Evolutionary conservation across 53 echinoderm and acorn worm species (phyloP), one percentile per base, ranked within the genome.

Genomic region (Patiria pectinifera): DNA sequence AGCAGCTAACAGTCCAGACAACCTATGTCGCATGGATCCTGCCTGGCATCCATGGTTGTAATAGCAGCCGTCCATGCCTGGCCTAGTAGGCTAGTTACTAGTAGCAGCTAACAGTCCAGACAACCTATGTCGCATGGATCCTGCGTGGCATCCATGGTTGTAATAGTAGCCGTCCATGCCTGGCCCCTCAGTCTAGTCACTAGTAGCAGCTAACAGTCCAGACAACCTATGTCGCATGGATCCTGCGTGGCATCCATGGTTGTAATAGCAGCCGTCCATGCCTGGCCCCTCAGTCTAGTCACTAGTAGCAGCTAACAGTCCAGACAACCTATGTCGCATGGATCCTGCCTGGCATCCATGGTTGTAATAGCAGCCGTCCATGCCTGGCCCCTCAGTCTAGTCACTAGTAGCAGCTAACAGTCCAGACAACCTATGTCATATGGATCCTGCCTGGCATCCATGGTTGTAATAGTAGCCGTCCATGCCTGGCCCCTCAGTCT

Each of bases 361-460:
- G 99, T 84, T 98, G 35, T 98, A 84, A 91, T 35, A 45, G 44
- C 78, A 24, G 8, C 70, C 16, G 4, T 13, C 14, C 70, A 70
- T 16, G 70, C 14, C 19, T 70, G 70, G 35, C 35, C 35, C 35
- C 35, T 35, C 35, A 35, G 35, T 35, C 35, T 35, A 35, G 35
- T 35, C 35, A 35, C 35, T 35, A 35, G 99, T 97, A 71, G 99
- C 99, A 46, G 99, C 99, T 9, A 97, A 96, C 91, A 99, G 99
- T 85, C 99, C 99, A 6, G 99, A 97, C 82, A 99, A 99, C 76
- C 96, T 99, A 44, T 99, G 99, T 63, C 91, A 96, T 14, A 99
- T 99, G 99, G 99, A 99, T 87, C 99, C 99, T 16, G 95, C 97
- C 1, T 99, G 99, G 99, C 97, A 99, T 69, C 99, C 99, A 76